These are phyloP conservation scores for Aepyceros melampus DNA, from an alignment of 2,113 vertebrate genomes.

Conservation along the genomic window DNA sequence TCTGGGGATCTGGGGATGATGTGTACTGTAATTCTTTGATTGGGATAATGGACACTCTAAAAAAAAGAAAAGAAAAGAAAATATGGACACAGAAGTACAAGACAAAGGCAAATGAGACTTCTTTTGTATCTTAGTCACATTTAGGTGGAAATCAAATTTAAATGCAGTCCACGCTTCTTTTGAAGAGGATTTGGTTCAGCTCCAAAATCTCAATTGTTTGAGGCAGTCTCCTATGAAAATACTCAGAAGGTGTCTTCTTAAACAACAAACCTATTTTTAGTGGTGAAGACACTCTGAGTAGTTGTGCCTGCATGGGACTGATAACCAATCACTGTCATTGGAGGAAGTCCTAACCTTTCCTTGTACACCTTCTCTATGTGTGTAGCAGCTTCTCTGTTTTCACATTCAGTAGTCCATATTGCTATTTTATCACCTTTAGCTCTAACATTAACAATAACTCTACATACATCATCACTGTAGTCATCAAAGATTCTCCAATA, in stretches of 20 bases:
- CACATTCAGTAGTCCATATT: background rate
- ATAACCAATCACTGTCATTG: background rate
- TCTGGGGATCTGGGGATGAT: background rate
- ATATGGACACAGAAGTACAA: background rate
- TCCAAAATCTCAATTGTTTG: constrained; percentile 91
- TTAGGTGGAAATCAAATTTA: background rate
- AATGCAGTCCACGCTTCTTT: background rate
- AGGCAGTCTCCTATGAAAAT: constrained; percentile 92
- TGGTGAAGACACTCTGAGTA: background rate
- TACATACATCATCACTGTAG: constrained; percentile 96
- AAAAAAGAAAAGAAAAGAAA: constrained; percentile 43
- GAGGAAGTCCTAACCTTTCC: background rate
- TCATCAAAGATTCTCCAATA: constrained; percentile 95
- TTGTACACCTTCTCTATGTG: background rate
- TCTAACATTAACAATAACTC: constrained; percentile 95
- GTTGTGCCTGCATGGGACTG: background rate
- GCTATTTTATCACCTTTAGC: too few species aligned
- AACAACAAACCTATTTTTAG: constrained; percentile 71
- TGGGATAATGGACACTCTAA: constrained; percentile 75
- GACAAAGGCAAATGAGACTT: background rate
- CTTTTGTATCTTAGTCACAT: background rate
- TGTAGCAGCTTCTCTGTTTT: background rate
- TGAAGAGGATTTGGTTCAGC: constrained; percentile 87
- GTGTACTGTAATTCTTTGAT: constrained; percentile 76
- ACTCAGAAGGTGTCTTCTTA: constrained; percentile 85